Evolutionary conservation across 2,888 invertebrate species (phyloP).

Genomic region (Liodrosophila aerea): DNA sequence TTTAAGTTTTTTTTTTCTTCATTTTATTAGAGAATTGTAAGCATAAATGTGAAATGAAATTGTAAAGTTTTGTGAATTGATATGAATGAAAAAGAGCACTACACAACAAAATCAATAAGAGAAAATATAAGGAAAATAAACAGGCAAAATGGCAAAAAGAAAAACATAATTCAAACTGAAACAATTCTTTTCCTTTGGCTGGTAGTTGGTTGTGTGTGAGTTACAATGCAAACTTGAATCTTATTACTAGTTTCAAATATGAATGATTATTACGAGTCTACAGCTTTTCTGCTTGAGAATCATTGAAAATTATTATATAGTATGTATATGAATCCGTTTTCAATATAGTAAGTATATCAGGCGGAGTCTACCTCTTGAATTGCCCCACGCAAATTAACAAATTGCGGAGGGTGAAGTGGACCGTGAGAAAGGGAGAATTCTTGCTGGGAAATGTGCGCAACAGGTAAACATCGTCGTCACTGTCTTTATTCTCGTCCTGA

Average conservation of each 20-base stretch:
- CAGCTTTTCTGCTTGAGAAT: too few species aligned
- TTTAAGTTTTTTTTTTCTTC: slow-evolving; percentile 34
- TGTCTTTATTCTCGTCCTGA: slow-evolving; percentile 88
- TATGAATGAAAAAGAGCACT: slow-evolving; percentile 49
- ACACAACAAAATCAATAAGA: slow-evolving; percentile 29
- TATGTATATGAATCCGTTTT: too few species aligned
- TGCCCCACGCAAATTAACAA: slow-evolving; percentile 94
- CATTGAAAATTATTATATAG: too few species aligned
- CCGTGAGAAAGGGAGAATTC: slow-evolving; percentile 91
- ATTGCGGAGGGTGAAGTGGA: slow-evolving; percentile 97
- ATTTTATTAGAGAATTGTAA: slow-evolving; percentile 25
- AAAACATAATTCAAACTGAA: neutral
- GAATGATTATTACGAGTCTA: too few species aligned
- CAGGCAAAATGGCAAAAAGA: slow-evolving; percentile 30
- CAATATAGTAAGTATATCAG: too few species aligned
- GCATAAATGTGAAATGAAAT: slow-evolving; percentile 42
- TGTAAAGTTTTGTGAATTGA: slow-evolving; percentile 48
- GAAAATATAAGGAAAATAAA: slow-evolving; percentile 32
- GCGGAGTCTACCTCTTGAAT: slow-evolving; percentile 84
- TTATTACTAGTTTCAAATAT: too few species aligned
- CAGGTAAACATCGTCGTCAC: slow-evolving; percentile 90
- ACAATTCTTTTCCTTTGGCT: neutral
- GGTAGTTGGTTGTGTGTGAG: neutral
- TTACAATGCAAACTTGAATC: too few species aligned
- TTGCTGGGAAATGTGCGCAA: slow-evolving; percentile 96